phyloP scores from a whole-genome alignment of 1,140 invertebrate genomes.

The Neodiprion virginianus region DNA sequence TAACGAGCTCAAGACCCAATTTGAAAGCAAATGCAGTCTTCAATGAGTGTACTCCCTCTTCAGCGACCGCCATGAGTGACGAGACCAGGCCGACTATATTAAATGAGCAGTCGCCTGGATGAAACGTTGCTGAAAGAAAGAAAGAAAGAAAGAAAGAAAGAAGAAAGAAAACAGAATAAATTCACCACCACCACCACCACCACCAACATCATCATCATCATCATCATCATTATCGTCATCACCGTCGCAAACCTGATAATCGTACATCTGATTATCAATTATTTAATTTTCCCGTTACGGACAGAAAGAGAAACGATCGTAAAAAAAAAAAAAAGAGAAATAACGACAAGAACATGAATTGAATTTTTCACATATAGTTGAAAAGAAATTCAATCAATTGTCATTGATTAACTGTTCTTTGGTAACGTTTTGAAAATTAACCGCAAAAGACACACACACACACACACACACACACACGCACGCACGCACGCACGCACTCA shows the following conservation, averaged over 20 bases:
- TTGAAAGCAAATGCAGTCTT: slow-evolving; percentile 92
- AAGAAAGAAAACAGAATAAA: slow-evolving; percentile 24
- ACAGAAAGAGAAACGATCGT: slow-evolving; percentile 16
- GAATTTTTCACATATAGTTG: too few species aligned
- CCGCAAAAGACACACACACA: too few species aligned
- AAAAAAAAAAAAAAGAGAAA: slow-evolving; percentile 22
- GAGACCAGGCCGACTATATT: slow-evolving; percentile 22
- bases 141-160: slow-evolving; percentile 25
- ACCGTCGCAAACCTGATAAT: slow-evolving; percentile 31
- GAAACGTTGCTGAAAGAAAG: slow-evolving; percentile 16
- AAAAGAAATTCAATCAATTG: too few species aligned
- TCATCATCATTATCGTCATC: too few species aligned
- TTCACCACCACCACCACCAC: slow-evolving; percentile 19
- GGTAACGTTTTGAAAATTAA: too few species aligned
- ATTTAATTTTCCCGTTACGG: slow-evolving; percentile 33
- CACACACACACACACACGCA: too few species aligned
- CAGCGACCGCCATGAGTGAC: background rate
- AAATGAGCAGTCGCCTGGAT: slow-evolving; percentile 20
- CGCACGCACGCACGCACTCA: too few species aligned
- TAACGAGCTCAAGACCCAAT: slow-evolving; percentile 91
- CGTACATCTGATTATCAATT: slow-evolving; percentile 38
- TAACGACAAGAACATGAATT: too few species aligned
- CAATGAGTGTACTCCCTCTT: slow-evolving; percentile 70
- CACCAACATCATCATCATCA: too few species aligned
- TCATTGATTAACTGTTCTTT: too few species aligned